Evolutionary conservation across 2,113 vertebrate species (phyloP).

Genomic region (Tetrao urogallus): DNA sequence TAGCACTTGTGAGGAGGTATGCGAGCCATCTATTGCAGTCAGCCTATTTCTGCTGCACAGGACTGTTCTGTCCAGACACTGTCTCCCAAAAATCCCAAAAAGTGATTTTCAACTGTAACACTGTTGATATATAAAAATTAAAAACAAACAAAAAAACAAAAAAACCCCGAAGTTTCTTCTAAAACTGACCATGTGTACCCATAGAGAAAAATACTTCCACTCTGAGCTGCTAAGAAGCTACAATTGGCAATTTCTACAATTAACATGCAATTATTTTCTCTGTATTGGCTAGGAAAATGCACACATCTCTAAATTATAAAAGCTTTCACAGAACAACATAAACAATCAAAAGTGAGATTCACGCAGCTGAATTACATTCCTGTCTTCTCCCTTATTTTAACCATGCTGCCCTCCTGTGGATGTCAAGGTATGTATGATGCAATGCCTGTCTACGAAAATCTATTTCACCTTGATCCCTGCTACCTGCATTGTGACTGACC

Average conservation of each 20-base stretch:
- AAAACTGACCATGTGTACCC: neutral
- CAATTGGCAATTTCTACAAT: neutral
- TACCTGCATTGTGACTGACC: neutral
- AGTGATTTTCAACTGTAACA: neutral
- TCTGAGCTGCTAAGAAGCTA: neutral
- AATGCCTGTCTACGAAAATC: neutral
- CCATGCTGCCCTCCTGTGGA: constrained; percentile 81
- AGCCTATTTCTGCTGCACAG: neutral
- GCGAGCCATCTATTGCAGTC: constrained; percentile 69
- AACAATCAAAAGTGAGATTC: neutral
- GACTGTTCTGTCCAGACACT: neutral
- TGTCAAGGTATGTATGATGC: constrained; percentile 5
- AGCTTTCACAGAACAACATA: neutral
- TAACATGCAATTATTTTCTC: neutral
- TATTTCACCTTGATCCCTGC: neutral
- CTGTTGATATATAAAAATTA: neutral
- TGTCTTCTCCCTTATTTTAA: constrained; percentile 60
- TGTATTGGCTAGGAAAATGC: neutral
- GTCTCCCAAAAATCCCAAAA: neutral
- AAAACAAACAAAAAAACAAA: neutral
- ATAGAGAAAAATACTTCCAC: neutral
- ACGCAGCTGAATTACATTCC: neutral
- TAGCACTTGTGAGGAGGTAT: constrained; percentile 28
- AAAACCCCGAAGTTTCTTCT: neutral
- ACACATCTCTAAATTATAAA: neutral